These are phyloP conservation scores for Bicyclus anynana DNA, from an alignment of 1,140 invertebrate species.

Conservation along the genomic window DNA sequence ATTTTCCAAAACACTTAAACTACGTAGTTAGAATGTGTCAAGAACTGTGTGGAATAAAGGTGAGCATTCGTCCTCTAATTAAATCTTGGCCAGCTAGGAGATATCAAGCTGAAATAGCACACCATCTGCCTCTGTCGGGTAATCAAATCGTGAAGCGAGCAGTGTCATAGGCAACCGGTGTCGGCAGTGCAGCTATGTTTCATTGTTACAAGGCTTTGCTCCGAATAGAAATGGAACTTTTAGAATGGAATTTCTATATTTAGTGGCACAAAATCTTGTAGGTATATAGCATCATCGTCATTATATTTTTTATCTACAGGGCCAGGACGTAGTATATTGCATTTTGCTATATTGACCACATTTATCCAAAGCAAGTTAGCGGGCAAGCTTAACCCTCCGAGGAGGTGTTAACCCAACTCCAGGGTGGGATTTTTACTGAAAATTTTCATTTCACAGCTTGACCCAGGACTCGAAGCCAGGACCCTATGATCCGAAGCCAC, in stretches of 20 bases:
- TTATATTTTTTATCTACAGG: no score
- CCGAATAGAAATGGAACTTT: not conserved
- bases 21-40: not conserved
- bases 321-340: no score
- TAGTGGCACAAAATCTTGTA: no score
- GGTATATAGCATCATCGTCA: no score
- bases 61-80: not conserved
- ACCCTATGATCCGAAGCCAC: no score
- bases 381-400: no score
- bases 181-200: not conserved
- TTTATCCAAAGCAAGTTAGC: no score
- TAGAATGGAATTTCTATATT: not conserved
- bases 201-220: not conserved
- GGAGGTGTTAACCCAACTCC: no score
- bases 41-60: not conserved
- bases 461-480: no score
- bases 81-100: not conserved
- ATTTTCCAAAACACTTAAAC: not conserved
- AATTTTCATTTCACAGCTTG: no score
- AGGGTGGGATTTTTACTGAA: no score
- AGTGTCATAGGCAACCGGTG: not conserved
- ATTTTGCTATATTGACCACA: no score
- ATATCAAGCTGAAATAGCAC: not conserved
- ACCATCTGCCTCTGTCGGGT: conserved; percentile 1
- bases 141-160: conserved; percentile 1